These are phyloP conservation scores for Smithornis capensis DNA, from an alignment of 2,113 vertebrate genomes.

Conservation along the genomic window DNA sequence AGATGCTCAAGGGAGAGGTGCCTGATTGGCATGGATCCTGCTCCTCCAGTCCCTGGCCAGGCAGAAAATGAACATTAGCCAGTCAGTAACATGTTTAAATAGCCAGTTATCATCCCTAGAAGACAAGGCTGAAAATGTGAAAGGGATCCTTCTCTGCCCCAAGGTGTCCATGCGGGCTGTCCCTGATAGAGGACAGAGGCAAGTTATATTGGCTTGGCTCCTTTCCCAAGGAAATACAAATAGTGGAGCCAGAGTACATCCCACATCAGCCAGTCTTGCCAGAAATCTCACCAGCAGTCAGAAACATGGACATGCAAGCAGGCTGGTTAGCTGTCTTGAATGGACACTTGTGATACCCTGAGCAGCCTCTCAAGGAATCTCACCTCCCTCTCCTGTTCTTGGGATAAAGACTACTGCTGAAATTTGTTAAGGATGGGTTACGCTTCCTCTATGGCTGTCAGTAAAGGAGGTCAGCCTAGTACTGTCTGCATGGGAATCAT, in stretches of 20 bases:
- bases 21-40: neutral
- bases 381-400: neutral
- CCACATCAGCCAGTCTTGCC: neutral
- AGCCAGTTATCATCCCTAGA: neutral
- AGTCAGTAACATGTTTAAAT: neutral
- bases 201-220: neutral
- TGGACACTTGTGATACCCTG: neutral
- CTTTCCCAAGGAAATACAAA: neutral
- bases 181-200: neutral
- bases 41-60: neutral
- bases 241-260: accelerated
- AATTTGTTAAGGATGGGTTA: neutral
- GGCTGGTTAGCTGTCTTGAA: neutral
- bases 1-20: neutral
- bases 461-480: neutral
- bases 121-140: neutral
- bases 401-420: neutral
- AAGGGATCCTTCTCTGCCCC: neutral
- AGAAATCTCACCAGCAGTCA: neutral
- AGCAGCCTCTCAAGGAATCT: neutral
- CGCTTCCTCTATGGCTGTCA: neutral
- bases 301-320: accelerated
- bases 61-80: neutral
- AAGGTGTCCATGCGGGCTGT: neutral
- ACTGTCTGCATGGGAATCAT: neutral